Evolutionary conservation across 2,797 vertebrate species (phyloP).

Genomic region (Sardinella longiceps): DNA sequence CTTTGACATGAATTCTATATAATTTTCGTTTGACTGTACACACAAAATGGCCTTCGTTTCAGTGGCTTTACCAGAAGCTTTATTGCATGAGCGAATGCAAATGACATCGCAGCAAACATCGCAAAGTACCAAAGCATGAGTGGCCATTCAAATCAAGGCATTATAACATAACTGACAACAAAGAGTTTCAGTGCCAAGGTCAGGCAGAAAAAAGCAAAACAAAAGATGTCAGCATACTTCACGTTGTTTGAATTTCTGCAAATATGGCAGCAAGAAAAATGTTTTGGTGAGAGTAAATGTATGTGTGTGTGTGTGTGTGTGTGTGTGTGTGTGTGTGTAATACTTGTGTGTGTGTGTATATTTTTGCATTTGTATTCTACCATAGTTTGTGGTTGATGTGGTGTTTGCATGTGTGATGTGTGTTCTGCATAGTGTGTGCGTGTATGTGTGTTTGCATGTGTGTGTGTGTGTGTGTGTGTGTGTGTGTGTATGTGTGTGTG

Average conservation of each 20-base stretch:
- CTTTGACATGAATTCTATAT: constrained; percentile 12
- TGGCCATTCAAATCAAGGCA: constrained; percentile 10
- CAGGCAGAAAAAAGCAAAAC: not conserved
- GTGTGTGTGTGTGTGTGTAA: not conserved
- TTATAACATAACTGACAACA: not conserved
- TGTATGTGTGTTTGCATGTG: not conserved
- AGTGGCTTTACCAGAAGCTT: not conserved
- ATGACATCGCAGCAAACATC: constrained; percentile 14
- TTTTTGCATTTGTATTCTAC: not conserved
- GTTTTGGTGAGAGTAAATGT: not conserved
- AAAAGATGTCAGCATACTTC: not conserved
- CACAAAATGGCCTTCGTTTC: not conserved
- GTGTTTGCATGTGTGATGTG: not conserved
- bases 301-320: not conserved
- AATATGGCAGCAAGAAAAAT: not conserved
- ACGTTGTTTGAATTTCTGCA: not conserved
- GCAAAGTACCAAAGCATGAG: not conserved
- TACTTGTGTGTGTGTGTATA: not conserved
- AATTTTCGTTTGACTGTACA: constrained; percentile 7
- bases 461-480: not conserved
- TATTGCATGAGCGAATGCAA: not conserved
- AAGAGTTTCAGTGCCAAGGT: not conserved
- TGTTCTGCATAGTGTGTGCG: too few relatives aligned
- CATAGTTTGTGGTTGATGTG: too few relatives aligned
- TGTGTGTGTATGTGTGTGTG: not conserved